Conservation (phyloP, 1,140 invertebrate species). For the Drosophila tsacasi region DNA sequence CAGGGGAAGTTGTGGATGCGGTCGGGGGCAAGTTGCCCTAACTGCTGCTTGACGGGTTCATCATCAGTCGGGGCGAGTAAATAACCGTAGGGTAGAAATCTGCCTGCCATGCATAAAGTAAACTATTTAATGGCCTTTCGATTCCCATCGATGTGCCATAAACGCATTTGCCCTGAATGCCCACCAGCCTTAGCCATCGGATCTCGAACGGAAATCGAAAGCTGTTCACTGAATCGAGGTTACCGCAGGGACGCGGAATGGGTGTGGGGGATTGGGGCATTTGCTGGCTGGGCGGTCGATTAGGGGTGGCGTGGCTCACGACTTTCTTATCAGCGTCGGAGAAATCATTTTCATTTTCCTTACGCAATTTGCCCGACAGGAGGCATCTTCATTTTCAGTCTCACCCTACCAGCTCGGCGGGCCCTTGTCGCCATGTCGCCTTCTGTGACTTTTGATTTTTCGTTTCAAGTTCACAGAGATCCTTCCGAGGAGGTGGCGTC, state of each 20-base stretch:
- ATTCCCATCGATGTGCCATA: slow-evolving; percentile 66
- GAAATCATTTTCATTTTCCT: slow-evolving; percentile 76
- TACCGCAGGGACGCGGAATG: slow-evolving; percentile 36
- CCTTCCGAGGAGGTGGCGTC: slow-evolving; percentile 15
- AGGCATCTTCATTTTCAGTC: slow-evolving; percentile 35
- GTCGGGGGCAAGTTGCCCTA: slow-evolving; percentile 50
- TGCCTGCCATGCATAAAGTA: slow-evolving; percentile 80
- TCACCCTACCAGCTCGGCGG: slow-evolving; percentile 7
- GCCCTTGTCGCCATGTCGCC: slow-evolving; percentile 7
- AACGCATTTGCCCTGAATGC: slow-evolving; percentile 52
- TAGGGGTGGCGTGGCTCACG: slow-evolving; percentile 35
- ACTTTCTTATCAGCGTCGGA: slow-evolving; percentile 33
- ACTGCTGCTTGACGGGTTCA: slow-evolving; percentile 68
- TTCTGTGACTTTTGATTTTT: slow-evolving; percentile 71
- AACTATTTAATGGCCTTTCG: slow-evolving; percentile 82
- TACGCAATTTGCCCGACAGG: slow-evolving; percentile 61
- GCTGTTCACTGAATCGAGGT: slow-evolving; percentile 57
- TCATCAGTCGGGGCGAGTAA: slow-evolving; percentile 65
- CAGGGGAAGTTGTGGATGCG: slow-evolving; percentile 30
- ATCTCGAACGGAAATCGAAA: slow-evolving; percentile 75
- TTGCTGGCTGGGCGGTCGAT: slow-evolving; percentile 25
- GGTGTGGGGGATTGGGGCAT: neutral
- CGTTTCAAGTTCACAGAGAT: slow-evolving; percentile 61
- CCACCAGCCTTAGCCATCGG: slow-evolving; percentile 32
- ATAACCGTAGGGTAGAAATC: slow-evolving; percentile 74